These are phyloP conservation scores for Pseudomyrmex gracilis DNA, from an alignment of 1,140 invertebrate species.

Conservation along the genomic window DNA sequence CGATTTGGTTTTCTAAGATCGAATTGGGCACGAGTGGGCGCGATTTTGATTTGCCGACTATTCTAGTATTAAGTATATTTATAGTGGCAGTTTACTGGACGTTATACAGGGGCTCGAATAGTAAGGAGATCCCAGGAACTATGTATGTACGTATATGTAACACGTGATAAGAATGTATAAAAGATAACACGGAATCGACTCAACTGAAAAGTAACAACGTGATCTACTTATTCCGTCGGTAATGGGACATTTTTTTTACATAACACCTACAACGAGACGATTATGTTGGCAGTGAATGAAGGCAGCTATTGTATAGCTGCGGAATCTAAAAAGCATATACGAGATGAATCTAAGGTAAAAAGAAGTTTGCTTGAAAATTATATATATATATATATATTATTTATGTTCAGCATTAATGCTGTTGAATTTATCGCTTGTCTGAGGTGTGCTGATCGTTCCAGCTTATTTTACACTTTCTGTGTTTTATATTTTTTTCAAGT, in stretches of 20 bases:
- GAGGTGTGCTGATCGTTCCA: constrained; percentile 17
- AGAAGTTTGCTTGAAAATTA: too few species aligned
- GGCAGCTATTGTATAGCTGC: constrained; percentile 68
- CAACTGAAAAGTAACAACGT: constrained; percentile 56
- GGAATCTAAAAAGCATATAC: constrained; percentile 58
- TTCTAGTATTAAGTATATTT: constrained; percentile 61
- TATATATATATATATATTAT: constrained; percentile 28
- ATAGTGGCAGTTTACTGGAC: constrained; percentile 68
- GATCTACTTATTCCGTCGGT: constrained; percentile 58
- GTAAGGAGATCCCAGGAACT: constrained; percentile 59
- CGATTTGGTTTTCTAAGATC: constrained; percentile 40
- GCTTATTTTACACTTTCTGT: neutral
- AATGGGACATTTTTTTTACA: constrained; percentile 60
- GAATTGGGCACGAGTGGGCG: constrained; percentile 29
- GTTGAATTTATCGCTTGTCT: constrained; percentile 24
- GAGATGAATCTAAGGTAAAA: constrained; percentile 61
- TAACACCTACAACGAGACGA: constrained; percentile 75
- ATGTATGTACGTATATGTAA: constrained; percentile 51
- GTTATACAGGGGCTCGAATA: constrained; percentile 54
- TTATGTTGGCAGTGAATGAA: constrained; percentile 81
- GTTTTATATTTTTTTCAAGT: neutral
- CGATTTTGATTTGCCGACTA: constrained; percentile 60
- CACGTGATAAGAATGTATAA: constrained; percentile 36
- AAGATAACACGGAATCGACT: constrained; percentile 54
- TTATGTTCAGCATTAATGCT: neutral